Percentiles rank a stretch among this genome's conserved stretches.
These are phyloP conservation scores for Dromiciops gliroides DNA, from an alignment of 2,113 vertebrate genomes.

Conservation along the genomic window DNA sequence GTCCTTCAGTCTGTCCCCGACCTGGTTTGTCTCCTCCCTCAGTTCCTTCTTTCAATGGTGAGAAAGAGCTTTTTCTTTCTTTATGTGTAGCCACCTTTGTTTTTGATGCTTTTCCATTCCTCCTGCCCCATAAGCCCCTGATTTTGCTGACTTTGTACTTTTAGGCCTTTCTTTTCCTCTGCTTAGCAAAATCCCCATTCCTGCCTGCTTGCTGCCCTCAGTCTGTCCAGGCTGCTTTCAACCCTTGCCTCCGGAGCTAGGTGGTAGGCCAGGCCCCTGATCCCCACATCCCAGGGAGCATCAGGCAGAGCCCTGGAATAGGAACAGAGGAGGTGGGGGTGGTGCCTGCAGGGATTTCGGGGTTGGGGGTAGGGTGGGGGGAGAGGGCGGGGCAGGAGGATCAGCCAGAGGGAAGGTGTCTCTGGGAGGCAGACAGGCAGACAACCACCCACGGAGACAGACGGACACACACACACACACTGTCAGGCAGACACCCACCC, in stretches of 20 bases:
- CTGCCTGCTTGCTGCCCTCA: not conserved
- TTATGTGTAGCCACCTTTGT: not conserved
- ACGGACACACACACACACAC: constrained; percentile 26
- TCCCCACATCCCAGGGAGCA: not conserved
- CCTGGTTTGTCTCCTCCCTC: not conserved
- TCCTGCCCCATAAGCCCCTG: not conserved
- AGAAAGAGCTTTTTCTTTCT: too few species aligned
- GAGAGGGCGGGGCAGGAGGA: not conserved
- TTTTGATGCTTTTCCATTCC: not conserved
- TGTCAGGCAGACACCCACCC: constrained; percentile 16
- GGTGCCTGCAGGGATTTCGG: not conserved
- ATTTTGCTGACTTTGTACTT: not conserved
- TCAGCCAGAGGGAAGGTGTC: not conserved
- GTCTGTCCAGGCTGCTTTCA: not conserved
- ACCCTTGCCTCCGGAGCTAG: not conserved
- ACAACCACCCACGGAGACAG: constrained; percentile 6
- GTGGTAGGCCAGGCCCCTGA: not conserved
- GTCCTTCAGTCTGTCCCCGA: too few species aligned
- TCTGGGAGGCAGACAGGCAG: constrained; percentile 5
- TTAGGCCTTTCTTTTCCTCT: not conserved
- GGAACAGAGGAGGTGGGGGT: not conserved
- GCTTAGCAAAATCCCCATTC: not conserved
- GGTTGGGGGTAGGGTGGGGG: too few species aligned
- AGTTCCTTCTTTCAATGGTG: too few species aligned
- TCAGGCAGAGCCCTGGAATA: not conserved